A percentile compares a stretch with the other conserved stretches of the same genome.
Evolutionary conservation across 2,888 invertebrate species (phyloP).

Genomic region (Leucania comma): DNA sequence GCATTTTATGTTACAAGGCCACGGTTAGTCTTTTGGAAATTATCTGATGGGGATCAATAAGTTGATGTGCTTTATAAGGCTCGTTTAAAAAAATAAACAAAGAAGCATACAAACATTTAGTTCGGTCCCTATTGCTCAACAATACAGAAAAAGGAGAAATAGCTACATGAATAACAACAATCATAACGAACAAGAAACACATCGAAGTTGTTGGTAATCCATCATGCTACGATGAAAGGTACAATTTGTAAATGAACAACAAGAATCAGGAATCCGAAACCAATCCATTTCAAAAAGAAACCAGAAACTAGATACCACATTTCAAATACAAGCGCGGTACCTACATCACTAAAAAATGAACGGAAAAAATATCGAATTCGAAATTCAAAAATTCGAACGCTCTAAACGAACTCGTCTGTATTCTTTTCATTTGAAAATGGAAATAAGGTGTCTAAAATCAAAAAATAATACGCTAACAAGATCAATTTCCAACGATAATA

Average conservation of each 20-base stretch:
- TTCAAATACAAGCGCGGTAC: slow-evolving; percentile 19
- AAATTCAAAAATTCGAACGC: slow-evolving; percentile 33
- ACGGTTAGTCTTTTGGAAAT: too few species aligned
- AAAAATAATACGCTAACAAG: slow-evolving; percentile 12
- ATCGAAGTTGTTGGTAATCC: slow-evolving; percentile 37
- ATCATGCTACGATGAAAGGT: slow-evolving; percentile 50
- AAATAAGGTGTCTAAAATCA: slow-evolving; percentile 10
- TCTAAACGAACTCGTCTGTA: not conserved
- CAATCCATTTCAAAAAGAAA: slow-evolving; percentile 17
- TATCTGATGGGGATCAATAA: too few species aligned
- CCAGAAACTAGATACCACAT: slow-evolving; percentile 40
- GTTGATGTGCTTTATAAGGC: too few species aligned
- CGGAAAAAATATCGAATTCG: slow-evolving; percentile 34
- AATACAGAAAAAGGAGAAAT: slow-evolving; percentile 18
- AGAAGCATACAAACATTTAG: not conserved
- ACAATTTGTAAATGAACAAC: slow-evolving; percentile 36
- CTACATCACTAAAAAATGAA: slow-evolving; percentile 22
- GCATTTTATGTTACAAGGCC: too few species aligned
- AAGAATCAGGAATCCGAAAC: slow-evolving; percentile 36
- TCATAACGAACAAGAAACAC: slow-evolving; percentile 19
- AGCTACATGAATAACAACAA: slow-evolving; percentile 6
- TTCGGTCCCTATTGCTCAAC: not conserved
- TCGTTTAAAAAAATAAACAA: not conserved
- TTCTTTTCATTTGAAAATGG: slow-evolving; percentile 20
- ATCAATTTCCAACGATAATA: slow-evolving; percentile 40